Evolutionary conservation across 2,113 vertebrate species (phyloP).

Genomic region (Sturnus vulgaris): DNA sequence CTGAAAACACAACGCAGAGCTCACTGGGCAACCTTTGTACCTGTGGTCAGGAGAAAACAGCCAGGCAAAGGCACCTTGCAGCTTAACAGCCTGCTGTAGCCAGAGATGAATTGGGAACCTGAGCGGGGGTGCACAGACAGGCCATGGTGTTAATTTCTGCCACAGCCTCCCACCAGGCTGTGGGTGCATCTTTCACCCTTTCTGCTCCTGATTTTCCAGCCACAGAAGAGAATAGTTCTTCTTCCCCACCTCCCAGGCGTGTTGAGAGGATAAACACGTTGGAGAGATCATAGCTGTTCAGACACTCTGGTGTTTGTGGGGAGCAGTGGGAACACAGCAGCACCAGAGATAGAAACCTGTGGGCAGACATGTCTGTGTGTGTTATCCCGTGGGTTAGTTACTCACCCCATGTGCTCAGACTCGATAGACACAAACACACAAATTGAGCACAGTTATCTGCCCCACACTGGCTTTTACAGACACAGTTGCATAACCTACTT

Average conservation of each 20-base stretch:
- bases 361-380: slow-evolving; percentile 32
- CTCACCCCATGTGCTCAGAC: slow-evolving; percentile 7
- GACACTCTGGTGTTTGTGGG: background rate
- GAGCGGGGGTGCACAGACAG: accelerated
- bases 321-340: slow-evolving; percentile 1
- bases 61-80: background rate
- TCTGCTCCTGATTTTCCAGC: background rate
- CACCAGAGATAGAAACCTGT: slow-evolving; percentile 48
- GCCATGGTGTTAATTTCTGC: background rate
- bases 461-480: background rate
- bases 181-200: background rate
- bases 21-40: background rate
- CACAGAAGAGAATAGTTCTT: background rate
- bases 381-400: slow-evolving; percentile 7
- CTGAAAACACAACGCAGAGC: background rate
- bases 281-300: background rate
- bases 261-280: background rate
- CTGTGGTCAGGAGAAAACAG: background rate
- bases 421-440: slow-evolving; percentile 18
- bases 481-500: background rate
- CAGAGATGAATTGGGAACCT: background rate
- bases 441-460: slow-evolving; percentile 12
- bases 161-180: background rate
- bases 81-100: background rate
- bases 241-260: background rate